Evolutionary conservation across 2,113 vertebrate genomes (phyloP).

Genomic region (Todiramphus chloris): DNA sequence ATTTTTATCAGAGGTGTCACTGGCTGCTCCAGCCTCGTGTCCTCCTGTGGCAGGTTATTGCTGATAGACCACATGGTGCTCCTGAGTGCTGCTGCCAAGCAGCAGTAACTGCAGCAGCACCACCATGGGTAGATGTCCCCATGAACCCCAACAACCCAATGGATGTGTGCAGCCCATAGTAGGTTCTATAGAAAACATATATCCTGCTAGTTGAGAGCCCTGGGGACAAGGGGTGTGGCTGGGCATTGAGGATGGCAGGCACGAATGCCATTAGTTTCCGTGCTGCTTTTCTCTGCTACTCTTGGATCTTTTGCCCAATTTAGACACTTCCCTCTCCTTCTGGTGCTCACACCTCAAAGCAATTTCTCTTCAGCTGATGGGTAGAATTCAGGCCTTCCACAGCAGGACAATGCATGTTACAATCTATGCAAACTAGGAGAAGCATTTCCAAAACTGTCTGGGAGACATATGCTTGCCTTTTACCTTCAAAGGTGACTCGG

Average conservation of each 20-base stretch:
- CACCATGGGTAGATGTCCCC: not conserved
- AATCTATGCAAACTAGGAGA: not conserved
- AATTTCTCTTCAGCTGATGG: not conserved
- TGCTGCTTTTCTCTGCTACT: not conserved
- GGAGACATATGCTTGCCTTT: not conserved
- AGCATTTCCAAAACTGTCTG: not conserved
- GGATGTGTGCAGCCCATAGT: rapidly evolving
- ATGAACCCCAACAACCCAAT: not conserved
- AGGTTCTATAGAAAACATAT: not conserved
- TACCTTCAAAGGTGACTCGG: not conserved
- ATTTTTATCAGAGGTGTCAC: not conserved
- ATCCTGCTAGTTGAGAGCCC: not conserved
- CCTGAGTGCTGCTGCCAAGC: not conserved
- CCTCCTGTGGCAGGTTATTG: not conserved
- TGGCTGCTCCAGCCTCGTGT: not conserved
- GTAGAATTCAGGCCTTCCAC: not conserved
- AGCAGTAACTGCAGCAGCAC: not conserved
- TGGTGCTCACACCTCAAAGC: not conserved
- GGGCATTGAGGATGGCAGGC: not conserved
- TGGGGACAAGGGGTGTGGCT: not conserved
- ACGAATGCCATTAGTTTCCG: not conserved
- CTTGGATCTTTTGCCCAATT: not conserved
- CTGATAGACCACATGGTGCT: not conserved
- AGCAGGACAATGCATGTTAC: not conserved
- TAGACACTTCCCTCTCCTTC: not conserved